A percentile compares a stretch with the other conserved stretches of the same genome.
phyloP scores from a whole-genome alignment of 2,888 invertebrate genomes.

The Odiellus spinosus region DNA sequence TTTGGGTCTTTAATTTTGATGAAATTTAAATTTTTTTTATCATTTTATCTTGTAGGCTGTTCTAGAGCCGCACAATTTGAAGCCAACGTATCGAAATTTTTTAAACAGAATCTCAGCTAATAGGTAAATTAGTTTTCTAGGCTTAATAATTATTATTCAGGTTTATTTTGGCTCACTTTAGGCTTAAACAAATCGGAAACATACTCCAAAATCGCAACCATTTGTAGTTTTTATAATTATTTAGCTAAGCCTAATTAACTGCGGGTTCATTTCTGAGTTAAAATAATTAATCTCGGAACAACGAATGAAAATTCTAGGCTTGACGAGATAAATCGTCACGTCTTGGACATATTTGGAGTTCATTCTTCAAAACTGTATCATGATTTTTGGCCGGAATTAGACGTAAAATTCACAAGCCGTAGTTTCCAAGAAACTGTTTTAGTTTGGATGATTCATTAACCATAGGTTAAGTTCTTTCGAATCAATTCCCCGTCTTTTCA shows the following conservation, averaged over 20 bases:
- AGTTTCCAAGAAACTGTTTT: slow-evolving; percentile 20
- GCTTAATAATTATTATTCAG: too few species aligned
- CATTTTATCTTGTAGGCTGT: slow-evolving; percentile 11
- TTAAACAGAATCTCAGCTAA: slow-evolving; percentile 18
- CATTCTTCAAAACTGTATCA: slow-evolving; percentile 18
- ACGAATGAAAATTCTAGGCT: too few species aligned
- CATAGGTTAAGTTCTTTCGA: too few species aligned
- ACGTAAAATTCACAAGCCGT: slow-evolving; percentile 15
- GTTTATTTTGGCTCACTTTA: too few species aligned
- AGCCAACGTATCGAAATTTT: slow-evolving; percentile 20
- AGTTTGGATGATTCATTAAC: slow-evolving; percentile 18
- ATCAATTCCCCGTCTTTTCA: too few species aligned
- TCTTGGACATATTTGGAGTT: slow-evolving; percentile 21
- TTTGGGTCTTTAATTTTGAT: too few species aligned
- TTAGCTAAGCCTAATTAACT: neutral
- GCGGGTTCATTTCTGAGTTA: neutral
- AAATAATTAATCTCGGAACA: too few species aligned
- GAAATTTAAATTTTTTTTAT: too few species aligned
- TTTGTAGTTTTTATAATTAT: too few species aligned
- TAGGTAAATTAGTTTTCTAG: too few species aligned
- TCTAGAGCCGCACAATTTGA: slow-evolving; percentile 19
- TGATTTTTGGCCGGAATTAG: slow-evolving; percentile 17
- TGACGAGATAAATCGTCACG: slow-evolving; percentile 19
- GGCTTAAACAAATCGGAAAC: too few species aligned
- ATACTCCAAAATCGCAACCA: too few species aligned